Conservation (phyloP, 1,140 invertebrate species). For the Gryllus bimaculatus region DNA sequence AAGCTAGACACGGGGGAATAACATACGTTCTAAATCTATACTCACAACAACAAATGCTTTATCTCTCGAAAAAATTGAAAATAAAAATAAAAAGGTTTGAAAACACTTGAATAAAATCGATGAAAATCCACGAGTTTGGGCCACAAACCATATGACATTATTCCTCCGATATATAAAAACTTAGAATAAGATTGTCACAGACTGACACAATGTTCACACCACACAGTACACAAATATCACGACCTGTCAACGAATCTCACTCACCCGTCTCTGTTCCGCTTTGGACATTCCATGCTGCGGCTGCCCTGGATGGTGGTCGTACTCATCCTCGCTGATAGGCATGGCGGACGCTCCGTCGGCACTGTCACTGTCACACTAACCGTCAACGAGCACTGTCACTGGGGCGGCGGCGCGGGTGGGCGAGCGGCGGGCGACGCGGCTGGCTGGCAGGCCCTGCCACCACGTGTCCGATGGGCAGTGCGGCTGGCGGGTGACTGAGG, state of each 20-base stretch:
- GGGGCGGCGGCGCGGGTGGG: too few species aligned
- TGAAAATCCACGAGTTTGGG: not conserved
- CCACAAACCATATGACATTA: not conserved
- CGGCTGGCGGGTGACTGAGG: not conserved
- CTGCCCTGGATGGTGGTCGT: conserved; percentile 7
- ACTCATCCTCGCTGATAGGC: conserved; percentile 13
- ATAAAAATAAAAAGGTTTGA: too few species aligned
- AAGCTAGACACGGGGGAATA: too few species aligned
- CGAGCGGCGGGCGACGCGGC: too few species aligned
- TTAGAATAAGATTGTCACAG: too few species aligned
- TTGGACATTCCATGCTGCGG: conserved; percentile 12
- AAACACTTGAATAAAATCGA: too few species aligned
- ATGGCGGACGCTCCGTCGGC: not conserved
- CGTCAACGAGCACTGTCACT: not conserved
- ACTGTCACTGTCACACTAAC: not conserved
- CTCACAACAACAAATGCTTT: too few species aligned
- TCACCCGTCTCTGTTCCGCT: conserved; percentile 17
- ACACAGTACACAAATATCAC: not conserved
- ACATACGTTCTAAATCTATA: too few species aligned
- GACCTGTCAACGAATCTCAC: not conserved
- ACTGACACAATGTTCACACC: not conserved
- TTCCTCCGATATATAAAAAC: not conserved
- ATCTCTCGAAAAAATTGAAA: too few species aligned
- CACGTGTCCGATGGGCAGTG: not conserved
- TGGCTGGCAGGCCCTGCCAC: not conserved